A percentile compares a stretch with the other conserved stretches of the same genome.
These are phyloP conservation scores for Camponotus floridanus DNA, from an alignment of 1,140 invertebrate species.

Conservation along the genomic window DNA sequence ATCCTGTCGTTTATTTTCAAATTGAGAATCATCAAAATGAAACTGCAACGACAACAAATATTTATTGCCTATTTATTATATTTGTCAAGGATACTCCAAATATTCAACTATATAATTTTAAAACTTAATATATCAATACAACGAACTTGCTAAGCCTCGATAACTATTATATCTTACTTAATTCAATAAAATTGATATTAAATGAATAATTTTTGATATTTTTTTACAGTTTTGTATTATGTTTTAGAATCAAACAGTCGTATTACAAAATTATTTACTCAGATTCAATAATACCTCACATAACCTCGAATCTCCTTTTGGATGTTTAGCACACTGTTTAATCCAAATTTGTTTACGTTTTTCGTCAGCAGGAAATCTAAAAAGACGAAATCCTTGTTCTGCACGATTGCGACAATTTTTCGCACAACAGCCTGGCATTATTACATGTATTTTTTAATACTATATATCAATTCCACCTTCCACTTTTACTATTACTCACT, in stretches of 20 bases:
- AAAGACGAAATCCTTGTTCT: neutral
- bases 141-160: neutral
- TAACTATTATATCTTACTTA: neutral
- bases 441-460: neutral
- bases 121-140: constrained; percentile 1
- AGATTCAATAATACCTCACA: constrained; percentile 15
- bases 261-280: constrained; percentile 11
- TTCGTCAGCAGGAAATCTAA: neutral
- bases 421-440: neutral
- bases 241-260: neutral
- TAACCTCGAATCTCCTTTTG: neutral
- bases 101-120: constrained; percentile 8
- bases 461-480: no score
- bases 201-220: neutral
- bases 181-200: neutral
- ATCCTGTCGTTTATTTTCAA: no score
- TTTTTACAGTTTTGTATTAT: constrained; percentile 8
- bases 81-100: neutral
- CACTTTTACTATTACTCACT: no score
- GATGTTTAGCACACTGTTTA: neutral
- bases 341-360: neutral
- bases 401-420: neutral
- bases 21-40: constrained; percentile 9
- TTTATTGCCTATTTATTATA: constrained; percentile 1
- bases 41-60: constrained; percentile 1